Conservation (phyloP, 2,888 invertebrate species). For the Phymatocera aterrima region DNA sequence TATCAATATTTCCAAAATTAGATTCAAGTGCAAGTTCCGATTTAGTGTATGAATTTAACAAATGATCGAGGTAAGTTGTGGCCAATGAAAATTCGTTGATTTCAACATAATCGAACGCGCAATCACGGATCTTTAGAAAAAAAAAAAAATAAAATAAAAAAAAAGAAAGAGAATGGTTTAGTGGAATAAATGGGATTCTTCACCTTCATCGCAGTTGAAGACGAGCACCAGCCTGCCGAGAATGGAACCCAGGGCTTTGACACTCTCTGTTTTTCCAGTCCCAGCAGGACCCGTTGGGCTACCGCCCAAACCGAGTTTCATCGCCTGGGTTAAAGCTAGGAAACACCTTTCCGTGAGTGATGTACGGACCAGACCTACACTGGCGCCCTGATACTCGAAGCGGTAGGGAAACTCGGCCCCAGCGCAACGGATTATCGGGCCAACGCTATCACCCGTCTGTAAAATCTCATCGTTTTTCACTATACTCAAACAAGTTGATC, state of each 20-base stretch:
- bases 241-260: constrained; percentile 94
- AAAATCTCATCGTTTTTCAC: not conserved
- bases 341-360: constrained; percentile 98
- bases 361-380: constrained; percentile 95
- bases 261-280: constrained; percentile 99
- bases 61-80: not conserved
- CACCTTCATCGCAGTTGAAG: constrained; percentile 96
- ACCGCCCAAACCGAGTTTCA: constrained; percentile 97
- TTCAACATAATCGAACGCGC: too few species aligned
- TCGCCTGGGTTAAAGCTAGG: constrained; percentile 96
- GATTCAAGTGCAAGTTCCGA: not conserved
- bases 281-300: constrained; percentile 99
- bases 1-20: too few species aligned
- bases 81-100: not conserved
- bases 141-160: too few species aligned
- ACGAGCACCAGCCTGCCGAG: constrained; percentile 96
- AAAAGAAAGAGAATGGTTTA: too few species aligned
- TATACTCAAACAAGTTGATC: too few species aligned
- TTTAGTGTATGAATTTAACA: not conserved
- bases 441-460: constrained; percentile 79
- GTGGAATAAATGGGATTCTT: too few species aligned
- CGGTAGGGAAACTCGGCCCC: constrained; percentile 96
- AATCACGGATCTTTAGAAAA: too few species aligned
- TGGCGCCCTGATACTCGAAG: constrained; percentile 98
- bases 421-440: constrained; percentile 90